Base-by-base conservation (phyloP, 2,113 vertebrate species). In the Etheostoma cragini region DNA sequence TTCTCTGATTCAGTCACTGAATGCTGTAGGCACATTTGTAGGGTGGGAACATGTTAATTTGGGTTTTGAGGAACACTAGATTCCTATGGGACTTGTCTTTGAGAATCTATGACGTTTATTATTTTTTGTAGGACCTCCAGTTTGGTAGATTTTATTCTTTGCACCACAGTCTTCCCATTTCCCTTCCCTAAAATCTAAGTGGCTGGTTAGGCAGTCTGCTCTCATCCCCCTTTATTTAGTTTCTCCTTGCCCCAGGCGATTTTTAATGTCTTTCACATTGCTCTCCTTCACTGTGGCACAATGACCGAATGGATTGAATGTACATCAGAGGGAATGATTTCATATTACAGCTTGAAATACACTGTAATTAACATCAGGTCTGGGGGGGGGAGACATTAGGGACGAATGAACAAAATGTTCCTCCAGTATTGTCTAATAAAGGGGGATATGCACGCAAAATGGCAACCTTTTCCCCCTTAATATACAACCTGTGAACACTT, bases 401-500 rank as follows among this genome's bases (percentile, higher is more conserved):
- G 15, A 8, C 4, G 0, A 33, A 46, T 30, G 0, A 58, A 38
- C 26, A 53, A 53, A 76, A 65, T 63, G 66, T 74, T 82, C 69
- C 66, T 75, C 6, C 62, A 54, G 14, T 45, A 19, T 14, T 14
- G 38, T 53, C 21, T 24, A 0, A 76, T 8, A 61, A 72, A 53
- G 72, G 67, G 69, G 72, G 30, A 42, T 85, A 63, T 19, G 19
- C 35, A 8, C 16, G 0, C 65, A 57, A 82, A 46, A 67, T 82
- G 68, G 70, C 63, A 76, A 66, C 83, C 30, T 22, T 2, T 13
- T 26, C 46, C 47, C 64, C 64, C 19, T 71, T 22, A 26, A 64
- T 15, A 50, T 3, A 76, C 62, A 85, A 68, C 84, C 88, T 92
- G 85, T 49, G 8, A 82, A 87, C 74, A 86, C 83, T 88, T 88